Evolutionary conservation across 1,140 invertebrate species (phyloP).

Genomic region (Brachionus paranguensis): DNA sequence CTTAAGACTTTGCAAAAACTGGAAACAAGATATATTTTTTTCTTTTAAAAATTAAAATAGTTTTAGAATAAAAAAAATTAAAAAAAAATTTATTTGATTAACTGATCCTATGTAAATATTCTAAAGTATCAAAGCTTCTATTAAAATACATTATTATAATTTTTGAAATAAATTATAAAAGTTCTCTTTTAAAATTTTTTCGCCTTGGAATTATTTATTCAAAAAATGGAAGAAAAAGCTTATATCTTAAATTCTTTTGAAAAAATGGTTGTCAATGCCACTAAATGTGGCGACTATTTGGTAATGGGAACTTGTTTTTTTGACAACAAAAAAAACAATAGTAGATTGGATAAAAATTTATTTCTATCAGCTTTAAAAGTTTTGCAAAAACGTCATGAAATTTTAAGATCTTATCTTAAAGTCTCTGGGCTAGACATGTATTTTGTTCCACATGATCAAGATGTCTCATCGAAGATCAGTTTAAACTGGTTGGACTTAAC

Average conservation of each 20-base stretch:
- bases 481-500: constrained; percentile 10
- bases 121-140: no score
- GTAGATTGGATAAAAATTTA: background rate
- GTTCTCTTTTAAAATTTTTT: background rate
- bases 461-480: background rate
- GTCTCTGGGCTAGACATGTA: background rate
- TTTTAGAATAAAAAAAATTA: no score
- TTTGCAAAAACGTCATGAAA: constrained; percentile 5
- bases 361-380: background rate
- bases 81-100: no score
- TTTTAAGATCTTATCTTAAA: background rate
- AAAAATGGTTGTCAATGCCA: constrained; percentile 18
- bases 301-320: constrained; percentile 16
- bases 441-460: background rate
- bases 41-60: no score
- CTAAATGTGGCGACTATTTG: background rate
- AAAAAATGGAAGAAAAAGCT: background rate
- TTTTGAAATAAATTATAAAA: background rate
- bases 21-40: no score
- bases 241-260: background rate
- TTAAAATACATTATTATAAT: no score
- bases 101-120: no score
- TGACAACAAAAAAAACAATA: background rate
- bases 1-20: no score
- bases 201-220: background rate